These are phyloP conservation scores for Celastrina argiolus DNA, from an alignment of 2,888 invertebrate species.

Conservation along the genomic window DNA sequence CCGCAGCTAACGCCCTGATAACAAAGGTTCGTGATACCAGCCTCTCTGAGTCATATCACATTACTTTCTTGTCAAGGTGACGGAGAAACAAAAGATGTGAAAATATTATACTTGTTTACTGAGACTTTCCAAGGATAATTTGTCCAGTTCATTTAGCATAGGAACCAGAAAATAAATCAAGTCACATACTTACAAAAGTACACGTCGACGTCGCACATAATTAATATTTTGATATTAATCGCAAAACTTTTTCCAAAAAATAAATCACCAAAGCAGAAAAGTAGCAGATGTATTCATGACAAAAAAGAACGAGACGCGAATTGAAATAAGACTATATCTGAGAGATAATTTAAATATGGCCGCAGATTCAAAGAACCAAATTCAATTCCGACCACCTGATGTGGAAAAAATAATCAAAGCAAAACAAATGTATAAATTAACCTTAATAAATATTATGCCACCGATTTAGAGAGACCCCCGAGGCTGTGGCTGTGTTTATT, in stretches of 20 bases:
- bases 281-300: conserved; percentile 4
- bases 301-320: not conserved
- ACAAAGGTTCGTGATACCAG: conserved; percentile 61
- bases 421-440: conserved; percentile 40
- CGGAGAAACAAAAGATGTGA: conserved; percentile 24
- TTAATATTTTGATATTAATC: not conserved
- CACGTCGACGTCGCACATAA: not conserved
- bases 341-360: conserved; percentile 7
- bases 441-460: conserved; percentile 43
- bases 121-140: not conserved
- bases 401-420: conserved; percentile 42
- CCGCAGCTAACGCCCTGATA: conserved; percentile 72
- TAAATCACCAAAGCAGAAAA: conserved; percentile 1
- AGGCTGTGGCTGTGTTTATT: conserved; percentile 26
- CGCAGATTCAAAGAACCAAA: conserved; percentile 5
- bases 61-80: conserved; percentile 38
- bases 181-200: not conserved
- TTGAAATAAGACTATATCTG: conserved; percentile 2
- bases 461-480: conserved; percentile 43
- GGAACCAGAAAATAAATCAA: not conserved
- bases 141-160: not conserved
- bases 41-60: conserved; percentile 56
- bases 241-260: not conserved
- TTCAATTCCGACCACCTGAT: conserved; percentile 52
- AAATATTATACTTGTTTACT: conserved; percentile 26